Base-by-base conservation (phyloP, 2,113 vertebrate species). In the Propithecus coquereli region DNA sequence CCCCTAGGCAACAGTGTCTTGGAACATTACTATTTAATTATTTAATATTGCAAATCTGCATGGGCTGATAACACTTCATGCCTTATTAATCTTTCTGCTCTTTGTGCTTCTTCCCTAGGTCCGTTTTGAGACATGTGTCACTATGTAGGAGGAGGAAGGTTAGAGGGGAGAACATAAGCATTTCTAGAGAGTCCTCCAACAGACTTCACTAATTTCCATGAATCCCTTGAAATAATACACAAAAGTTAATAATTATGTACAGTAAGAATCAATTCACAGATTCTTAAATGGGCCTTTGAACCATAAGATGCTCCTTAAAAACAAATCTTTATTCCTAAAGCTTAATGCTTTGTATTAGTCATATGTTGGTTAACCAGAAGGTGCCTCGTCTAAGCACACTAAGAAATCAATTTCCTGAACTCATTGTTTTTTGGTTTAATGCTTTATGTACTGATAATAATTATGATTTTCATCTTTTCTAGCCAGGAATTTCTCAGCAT, bases 361-460 rank as follows among this genome's bases (percentile, higher is more conserved):
- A 11, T n/a, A 85, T 37, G 61, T 63, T 90, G 40, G 4, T 43
- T 82, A 66, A 77, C 34, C 90, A 54, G n/a, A 94, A 76, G 68
- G 27, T 47, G 0, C 9, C 22, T 90, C 95, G 30, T 94, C 32
- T 66, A 43, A 74, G 10, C 4, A 45, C 17, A 73, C 1, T 37
- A 90, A 81, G 30, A 77, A 82, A 59, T 91, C 57, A 87, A 70
- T 71, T 87, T 65, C 45, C 12, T 85, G 43, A 94, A n/a, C 6
- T 80, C 16, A 66, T 87, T 88, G 85, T 88, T 54, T 54, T 89
- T 77, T 83, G 74, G n/a, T 82, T 96, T 91, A 86, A 50, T 84
- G 52, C 18, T 91, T 91, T 80, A 84, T 63, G 6, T 70, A 52
- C 71, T 66, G 40, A 66, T 88, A 65, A 74, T 32, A 73, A 80